Base-by-base conservation (phyloP, 2,888 invertebrate species). In the Leptopterna dolabrata region DNA sequence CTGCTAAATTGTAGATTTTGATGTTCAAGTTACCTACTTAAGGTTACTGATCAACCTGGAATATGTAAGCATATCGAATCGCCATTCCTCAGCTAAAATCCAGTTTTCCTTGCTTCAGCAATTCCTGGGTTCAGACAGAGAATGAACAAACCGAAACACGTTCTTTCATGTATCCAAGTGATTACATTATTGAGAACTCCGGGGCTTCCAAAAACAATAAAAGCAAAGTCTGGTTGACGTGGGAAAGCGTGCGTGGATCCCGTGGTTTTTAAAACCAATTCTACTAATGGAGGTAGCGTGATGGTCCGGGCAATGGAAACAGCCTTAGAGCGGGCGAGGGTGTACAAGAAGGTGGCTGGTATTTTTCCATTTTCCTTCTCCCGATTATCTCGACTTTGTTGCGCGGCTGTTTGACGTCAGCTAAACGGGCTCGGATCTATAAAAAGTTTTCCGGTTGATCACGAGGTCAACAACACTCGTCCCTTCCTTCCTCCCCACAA, bases 251-350 rank as follows among this genome's bases (percentile, higher is more conserved):
- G 78, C 76, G 78, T 78, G 78, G 78, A 78, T 78, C 43, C 45
- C 24, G 45, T 41, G 78, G 78, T 78, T 78, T 78, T 78, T 78
- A 78, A 78, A 78, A 78, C 78, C 78, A 78, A 78, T 78, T 78
- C 78, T 45, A 45, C 78, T 78, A 78, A 78, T 78, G 78, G 78
- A 78, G 78, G 43, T 78, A 78, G 78, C 78, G 78, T 78, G 78
- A 78, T 78, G 78, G 78, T 41, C 45, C 45, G 45, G 36, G 78
- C 19, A 78, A 78, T 78, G 41, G 41, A 45, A 78, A 36, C 45
- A 24, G 63, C 63, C 63, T 19, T 63, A 63, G 63, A 63, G 63
- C 63, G 24, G 36, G 6, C 9, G 27, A 45, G 78, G 78, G 78
- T 78, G 78, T 78, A 78, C 45, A 78, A 78, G 45, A 78, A 45